Conservation (phyloP, 2,888 invertebrate species). For the Camponotus fellah region DNA sequence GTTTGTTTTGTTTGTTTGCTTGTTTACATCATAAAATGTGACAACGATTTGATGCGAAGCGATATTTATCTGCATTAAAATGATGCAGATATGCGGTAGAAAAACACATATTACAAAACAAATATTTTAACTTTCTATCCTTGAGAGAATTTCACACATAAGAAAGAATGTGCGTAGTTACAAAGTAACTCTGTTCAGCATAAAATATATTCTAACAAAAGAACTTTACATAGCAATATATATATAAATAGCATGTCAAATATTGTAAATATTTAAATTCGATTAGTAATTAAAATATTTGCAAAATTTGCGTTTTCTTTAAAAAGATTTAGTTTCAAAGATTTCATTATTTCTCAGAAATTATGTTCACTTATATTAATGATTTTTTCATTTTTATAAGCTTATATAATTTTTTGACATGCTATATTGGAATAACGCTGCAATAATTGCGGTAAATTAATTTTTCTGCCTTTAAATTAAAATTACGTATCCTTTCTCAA, state of each 20-base stretch:
- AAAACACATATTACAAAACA: not conserved
- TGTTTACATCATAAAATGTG: not conserved
- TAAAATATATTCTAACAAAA: slow-evolving; percentile 6
- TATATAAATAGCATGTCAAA: no score
- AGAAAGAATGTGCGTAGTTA: not conserved
- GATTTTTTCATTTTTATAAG: not conserved
- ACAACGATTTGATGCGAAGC: not conserved
- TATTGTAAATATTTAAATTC: not conserved
- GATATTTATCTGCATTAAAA: not conserved
- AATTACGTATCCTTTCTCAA: not conserved
- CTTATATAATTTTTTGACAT: not conserved
- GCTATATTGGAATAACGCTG: no score
- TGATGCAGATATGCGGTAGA: not conserved
- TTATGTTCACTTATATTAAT: not conserved
- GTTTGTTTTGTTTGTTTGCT: slow-evolving; percentile 32
- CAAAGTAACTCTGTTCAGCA: not conserved
- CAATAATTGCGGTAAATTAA: not conserved
- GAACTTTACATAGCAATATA: not conserved
- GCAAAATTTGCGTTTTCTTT: not conserved
- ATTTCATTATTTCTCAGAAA: not conserved
- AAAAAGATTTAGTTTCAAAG: not conserved
- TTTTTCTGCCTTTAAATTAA: not conserved
- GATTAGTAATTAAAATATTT: not conserved
- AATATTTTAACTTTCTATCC: not conserved
- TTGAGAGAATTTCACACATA: not conserved